phyloP scores from a whole-genome alignment of 2,888 invertebrate species.

The Lithophane semibrunnea region DNA sequence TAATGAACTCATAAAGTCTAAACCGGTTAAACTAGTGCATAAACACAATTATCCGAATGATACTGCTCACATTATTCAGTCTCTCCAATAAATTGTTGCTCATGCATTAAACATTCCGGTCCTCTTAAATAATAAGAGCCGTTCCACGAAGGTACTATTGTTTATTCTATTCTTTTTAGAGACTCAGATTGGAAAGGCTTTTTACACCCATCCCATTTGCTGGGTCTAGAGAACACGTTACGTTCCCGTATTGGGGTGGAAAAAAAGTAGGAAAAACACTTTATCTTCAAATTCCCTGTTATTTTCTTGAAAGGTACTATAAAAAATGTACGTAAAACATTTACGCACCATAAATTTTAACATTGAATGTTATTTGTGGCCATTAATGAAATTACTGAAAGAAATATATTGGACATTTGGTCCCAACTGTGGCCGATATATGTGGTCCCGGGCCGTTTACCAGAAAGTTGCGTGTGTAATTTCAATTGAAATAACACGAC shows the following conservation, averaged over 20 bases:
- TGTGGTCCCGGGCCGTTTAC: conserved; percentile 46
- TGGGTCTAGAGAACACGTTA: conserved; percentile 83
- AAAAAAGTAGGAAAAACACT: conserved; percentile 78
- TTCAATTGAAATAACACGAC: conserved; percentile 51
- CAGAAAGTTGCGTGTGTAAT: conserved; percentile 62
- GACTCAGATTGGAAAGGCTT: conserved; percentile 89
- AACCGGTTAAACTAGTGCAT: conserved; percentile 72
- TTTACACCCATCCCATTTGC: conserved; percentile 84
- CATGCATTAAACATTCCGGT: conserved; percentile 87
- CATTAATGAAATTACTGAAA: conserved; percentile 81
- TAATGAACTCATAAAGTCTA: conserved; percentile 54
- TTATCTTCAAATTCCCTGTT: conserved; percentile 85
- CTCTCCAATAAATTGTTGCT: conserved; percentile 82
- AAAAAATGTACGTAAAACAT: conserved; percentile 85
- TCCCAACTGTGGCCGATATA: conserved; percentile 58
- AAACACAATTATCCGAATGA: conserved; percentile 82
- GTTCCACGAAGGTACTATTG: conserved; percentile 84
- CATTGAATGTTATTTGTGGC: conserved; percentile 83
- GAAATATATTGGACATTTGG: conserved; percentile 70
- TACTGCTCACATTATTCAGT: conserved; percentile 80
- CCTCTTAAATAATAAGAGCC: conserved; percentile 89
- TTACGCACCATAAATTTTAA: conserved; percentile 85
- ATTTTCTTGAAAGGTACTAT: conserved; percentile 87
- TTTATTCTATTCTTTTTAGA: conserved; percentile 86
- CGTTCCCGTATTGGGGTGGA: conserved; percentile 79